These are phyloP conservation scores for Ranitomeya variabilis DNA, from an alignment of 2,113 vertebrate genomes.

Conservation along the genomic window DNA sequence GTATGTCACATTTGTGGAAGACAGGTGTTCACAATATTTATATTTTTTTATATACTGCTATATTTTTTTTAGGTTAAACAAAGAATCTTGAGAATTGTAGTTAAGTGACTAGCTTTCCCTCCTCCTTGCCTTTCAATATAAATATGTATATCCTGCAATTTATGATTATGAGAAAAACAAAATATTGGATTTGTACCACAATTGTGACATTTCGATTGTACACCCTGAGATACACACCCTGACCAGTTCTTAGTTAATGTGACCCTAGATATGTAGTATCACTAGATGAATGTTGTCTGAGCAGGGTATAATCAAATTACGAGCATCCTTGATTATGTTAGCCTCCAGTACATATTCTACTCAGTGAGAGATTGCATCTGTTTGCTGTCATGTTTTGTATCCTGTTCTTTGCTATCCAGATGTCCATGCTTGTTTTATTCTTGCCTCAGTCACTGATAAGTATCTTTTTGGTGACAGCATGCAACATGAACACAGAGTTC, in stretches of 20 bases:
- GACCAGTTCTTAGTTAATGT: background rate
- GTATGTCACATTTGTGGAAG: too few species aligned
- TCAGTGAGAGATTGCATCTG: slow-evolving; percentile 27
- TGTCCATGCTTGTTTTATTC: slow-evolving; percentile 32
- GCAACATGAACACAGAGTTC: slow-evolving; percentile 4
- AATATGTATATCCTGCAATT: background rate
- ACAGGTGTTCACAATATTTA: too few species aligned
- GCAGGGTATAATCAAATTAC: background rate
- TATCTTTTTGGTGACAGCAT: slow-evolving; percentile 5
- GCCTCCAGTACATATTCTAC: slow-evolving; percentile 19
- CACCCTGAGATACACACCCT: background rate
- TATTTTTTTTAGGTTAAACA: too few species aligned
- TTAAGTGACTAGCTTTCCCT: too few species aligned
- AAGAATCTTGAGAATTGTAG: too few species aligned
- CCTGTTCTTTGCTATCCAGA: slow-evolving; percentile 2
- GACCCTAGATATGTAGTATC: background rate
- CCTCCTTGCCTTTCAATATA: too few species aligned
- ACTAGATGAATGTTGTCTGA: background rate
- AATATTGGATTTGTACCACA: background rate
- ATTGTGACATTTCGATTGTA: too few species aligned
- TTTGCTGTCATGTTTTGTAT: slow-evolving; percentile 35
- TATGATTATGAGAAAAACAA: background rate
- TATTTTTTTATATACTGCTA: too few species aligned
- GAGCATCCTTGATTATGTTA: slow-evolving; percentile 11
- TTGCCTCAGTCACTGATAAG: background rate